A percentile compares a stretch with the other conserved stretches of the same genome.
Conservation (phyloP, 2,113 vertebrate genomes). For the Cranoglanis bouderius region DNA sequence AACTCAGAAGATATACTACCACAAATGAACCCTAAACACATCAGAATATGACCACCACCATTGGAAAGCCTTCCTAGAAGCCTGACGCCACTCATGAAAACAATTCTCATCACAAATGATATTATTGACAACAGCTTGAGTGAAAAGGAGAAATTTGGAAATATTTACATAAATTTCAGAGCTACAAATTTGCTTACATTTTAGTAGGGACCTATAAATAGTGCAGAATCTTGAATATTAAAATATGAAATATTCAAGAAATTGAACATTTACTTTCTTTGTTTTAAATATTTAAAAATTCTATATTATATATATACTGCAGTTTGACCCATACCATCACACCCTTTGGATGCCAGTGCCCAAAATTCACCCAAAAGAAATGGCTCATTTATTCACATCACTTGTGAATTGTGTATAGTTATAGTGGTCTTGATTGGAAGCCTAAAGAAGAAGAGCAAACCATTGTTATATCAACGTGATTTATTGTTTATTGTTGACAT, state of each 20-base stretch:
- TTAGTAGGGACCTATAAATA: too few relatives aligned
- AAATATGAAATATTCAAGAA: too few relatives aligned
- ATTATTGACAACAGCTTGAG: too few relatives aligned
- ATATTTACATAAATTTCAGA: too few relatives aligned
- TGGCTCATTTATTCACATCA: not conserved
- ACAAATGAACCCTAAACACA: not conserved
- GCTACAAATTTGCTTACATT: too few relatives aligned
- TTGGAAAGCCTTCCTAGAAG: too few relatives aligned
- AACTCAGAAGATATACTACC: not conserved
- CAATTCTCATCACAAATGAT: too few relatives aligned
- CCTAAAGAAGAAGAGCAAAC: not conserved
- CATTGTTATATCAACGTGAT: not conserved
- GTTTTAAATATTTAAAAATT: not conserved
- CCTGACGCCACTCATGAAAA: too few relatives aligned
- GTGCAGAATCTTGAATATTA: too few relatives aligned
- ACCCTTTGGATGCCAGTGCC: not conserved
- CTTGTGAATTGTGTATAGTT: not conserved
- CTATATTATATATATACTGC: not conserved
- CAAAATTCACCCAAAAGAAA: not conserved
- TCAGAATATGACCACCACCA: not conserved
- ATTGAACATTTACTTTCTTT: too few relatives aligned
- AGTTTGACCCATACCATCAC: not conserved
- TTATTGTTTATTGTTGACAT: slow-evolving; percentile 10
- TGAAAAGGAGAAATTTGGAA: too few relatives aligned
- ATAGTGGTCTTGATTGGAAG: not conserved